Conservation (phyloP, 2,797 vertebrate genomes). For the Taeniopygia guttata region DNA sequence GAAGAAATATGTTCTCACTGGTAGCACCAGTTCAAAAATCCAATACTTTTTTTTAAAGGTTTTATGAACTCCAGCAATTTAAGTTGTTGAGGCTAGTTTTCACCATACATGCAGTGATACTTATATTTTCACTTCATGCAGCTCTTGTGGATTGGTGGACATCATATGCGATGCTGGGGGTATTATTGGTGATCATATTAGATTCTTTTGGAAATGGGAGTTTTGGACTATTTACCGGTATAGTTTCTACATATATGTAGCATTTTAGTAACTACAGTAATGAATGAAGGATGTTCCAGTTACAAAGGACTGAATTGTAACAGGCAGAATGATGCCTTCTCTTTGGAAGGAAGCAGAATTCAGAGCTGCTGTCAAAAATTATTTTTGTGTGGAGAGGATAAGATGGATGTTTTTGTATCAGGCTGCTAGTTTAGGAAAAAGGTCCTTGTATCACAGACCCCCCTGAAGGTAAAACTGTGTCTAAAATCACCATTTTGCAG, state of each 20-base stretch:
- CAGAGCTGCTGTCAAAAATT: not conserved
- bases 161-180: not conserved
- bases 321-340: not conserved
- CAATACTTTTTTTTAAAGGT: not conserved
- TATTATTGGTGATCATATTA: not conserved
- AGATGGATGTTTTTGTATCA: not conserved
- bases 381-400: not conserved
- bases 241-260: not conserved
- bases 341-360: not conserved
- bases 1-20: not conserved
- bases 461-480: not conserved
- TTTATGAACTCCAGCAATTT: not conserved
- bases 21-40: not conserved
- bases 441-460: not conserved
- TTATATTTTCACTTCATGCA: not conserved
- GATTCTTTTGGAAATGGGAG: not conserved
- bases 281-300: not conserved
- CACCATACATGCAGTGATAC: not conserved
- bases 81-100: not conserved
- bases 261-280: not conserved
- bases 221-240: not conserved
- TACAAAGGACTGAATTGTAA: not conserved
- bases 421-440: not conserved
- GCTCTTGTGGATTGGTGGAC: not conserved
- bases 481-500: not conserved